Evolutionary conservation across 2,888 invertebrate species (phyloP), one percentile per base, ranked within the genome.

Genomic region (Andrena bicolor): DNA sequence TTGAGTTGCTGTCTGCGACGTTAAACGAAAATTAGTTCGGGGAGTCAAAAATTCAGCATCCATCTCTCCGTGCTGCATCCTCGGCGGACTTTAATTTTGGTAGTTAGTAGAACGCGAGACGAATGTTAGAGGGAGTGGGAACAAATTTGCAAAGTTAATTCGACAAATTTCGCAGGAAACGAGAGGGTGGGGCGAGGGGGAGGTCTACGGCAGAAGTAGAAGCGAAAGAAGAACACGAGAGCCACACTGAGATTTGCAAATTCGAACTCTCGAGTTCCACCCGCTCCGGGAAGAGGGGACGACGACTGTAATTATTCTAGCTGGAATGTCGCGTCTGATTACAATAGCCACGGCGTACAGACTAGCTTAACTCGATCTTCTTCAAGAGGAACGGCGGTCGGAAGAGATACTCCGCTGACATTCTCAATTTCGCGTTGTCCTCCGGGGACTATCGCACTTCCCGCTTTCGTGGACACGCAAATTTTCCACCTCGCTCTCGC

Each of bases 271-370:
- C 32, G 49, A 74, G 13, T 68, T 23, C n/a, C 68, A n/a, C 0
- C 30, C 30, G 30, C 70, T 30, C 58, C 7, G 20, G 70, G 60
- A 56, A 7, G 51, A 32, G 49, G 30, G 7, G 32, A 23, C 1
- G 23, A 23, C 51, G 20, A 66, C 66, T 72, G 71, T 76, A 87
- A 87, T 87, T 87, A 88, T 86, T 85, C 80, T 72, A 76, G 73
- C 70, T 35, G 82, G 82, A 84, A 76, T 72, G 75, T 84, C 80
- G 76, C 75, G 70, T 76, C 80, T 80, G 82, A 87, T 88, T 87
- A 77, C 76, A 79, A 87, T 81, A 56, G 79, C 63, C 76, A 65
- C 74, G 66, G 58, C 71, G 74, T 66, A 65, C 76, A 56, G 72
- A 76, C 73, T 66, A 60, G 64, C 70, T 76, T 76, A 70, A 70